These are phyloP conservation scores for Scaptomyza hsui DNA, from an alignment of 1,140 invertebrate genomes.

Conservation along the genomic window DNA sequence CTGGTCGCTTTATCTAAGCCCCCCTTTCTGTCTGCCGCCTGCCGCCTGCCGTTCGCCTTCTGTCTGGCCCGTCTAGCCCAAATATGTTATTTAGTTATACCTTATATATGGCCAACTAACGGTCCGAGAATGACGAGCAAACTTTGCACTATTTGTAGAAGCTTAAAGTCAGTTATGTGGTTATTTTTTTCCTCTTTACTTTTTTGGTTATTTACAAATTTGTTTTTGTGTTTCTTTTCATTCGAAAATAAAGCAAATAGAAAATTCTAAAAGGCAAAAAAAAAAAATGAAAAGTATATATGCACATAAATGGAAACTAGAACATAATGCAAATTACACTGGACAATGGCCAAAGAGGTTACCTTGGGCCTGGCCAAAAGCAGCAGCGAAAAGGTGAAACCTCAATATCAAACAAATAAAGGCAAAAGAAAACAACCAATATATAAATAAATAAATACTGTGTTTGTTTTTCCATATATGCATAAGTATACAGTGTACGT, in stretches of 20 bases:
- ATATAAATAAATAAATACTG: too few relatives aligned
- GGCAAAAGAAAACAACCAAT: too few relatives aligned
- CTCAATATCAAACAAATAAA: slow-evolving; percentile 26
- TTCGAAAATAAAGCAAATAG: slow-evolving; percentile 52
- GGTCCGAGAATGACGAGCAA: slow-evolving; percentile 53
- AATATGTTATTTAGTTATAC: slow-evolving; percentile 49
- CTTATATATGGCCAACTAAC: slow-evolving; percentile 55
- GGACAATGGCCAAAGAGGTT: slow-evolving; percentile 54
- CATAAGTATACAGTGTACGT: background rate
- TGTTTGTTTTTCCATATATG: background rate
- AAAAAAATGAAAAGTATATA: slow-evolving; percentile 37
- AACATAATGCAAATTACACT: slow-evolving; percentile 55
- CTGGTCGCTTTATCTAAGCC: slow-evolving; percentile 22
- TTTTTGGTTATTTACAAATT: slow-evolving; percentile 15
- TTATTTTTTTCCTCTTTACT: too few relatives aligned
- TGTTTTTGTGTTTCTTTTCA: slow-evolving; percentile 27
- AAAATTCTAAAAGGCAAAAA: slow-evolving; percentile 49
- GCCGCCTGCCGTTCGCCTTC: background rate
- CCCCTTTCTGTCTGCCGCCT: slow-evolving; percentile 12
- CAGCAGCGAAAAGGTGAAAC: slow-evolving; percentile 13
- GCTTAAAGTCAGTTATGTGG: slow-evolving; percentile 30
- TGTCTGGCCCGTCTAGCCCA: slow-evolving; percentile 35
- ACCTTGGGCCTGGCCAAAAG: slow-evolving; percentile 12
- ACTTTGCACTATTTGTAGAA: slow-evolving; percentile 56
- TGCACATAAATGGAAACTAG: slow-evolving; percentile 60